phyloP scores from a whole-genome alignment of 2,888 invertebrate species.

The Apodemia duryi region DNA sequence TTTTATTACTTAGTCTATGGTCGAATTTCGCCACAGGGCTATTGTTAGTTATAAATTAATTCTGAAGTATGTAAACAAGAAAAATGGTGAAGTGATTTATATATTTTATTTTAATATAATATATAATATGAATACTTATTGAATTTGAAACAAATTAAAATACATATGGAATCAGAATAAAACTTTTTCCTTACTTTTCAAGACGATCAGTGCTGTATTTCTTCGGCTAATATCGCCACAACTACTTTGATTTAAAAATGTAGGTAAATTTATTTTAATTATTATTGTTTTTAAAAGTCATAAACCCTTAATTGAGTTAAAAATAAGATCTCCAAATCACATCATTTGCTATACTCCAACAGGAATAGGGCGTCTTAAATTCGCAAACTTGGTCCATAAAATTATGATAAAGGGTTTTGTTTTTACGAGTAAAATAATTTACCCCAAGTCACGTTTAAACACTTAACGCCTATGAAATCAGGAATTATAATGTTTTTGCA shows the following conservation, averaged over 20 bases:
- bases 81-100: too few species aligned
- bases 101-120: too few species aligned
- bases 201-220: too few species aligned
- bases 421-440: slow-evolving; percentile 62
- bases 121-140: too few species aligned
- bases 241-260: not conserved
- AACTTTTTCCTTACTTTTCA: too few species aligned
- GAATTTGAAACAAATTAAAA: too few species aligned
- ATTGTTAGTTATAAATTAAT: too few species aligned
- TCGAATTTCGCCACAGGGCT: too few species aligned
- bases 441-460: slow-evolving; percentile 55
- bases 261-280: not conserved
- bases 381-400: slow-evolving; percentile 60
- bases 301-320: slow-evolving; percentile 39
- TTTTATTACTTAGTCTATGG: too few species aligned
- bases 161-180: too few species aligned
- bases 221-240: too few species aligned
- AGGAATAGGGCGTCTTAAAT: slow-evolving; percentile 60
- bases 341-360: slow-evolving; percentile 55
- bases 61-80: too few species aligned
- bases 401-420: slow-evolving; percentile 69
- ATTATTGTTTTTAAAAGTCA: slow-evolving; percentile 20
- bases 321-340: slow-evolving; percentile 45
- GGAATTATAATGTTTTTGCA: slow-evolving; percentile 37
- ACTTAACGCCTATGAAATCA: slow-evolving; percentile 50